These are phyloP conservation scores for Eugnorisma glareosa DNA, from an alignment of 2,888 invertebrate genomes.

Conservation along the genomic window DNA sequence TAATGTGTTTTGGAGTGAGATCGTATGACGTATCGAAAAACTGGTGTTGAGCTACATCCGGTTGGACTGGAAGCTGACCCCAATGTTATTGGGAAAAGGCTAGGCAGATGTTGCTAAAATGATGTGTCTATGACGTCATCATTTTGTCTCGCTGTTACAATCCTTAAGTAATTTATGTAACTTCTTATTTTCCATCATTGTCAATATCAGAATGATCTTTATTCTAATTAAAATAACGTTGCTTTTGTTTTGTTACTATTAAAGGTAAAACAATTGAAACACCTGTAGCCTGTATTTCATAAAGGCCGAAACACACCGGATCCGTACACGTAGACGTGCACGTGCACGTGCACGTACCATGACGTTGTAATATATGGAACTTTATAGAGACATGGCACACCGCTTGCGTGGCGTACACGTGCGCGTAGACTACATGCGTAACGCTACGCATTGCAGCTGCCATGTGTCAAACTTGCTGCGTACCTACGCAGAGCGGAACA, in stretches of 20 bases:
- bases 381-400: too few relatives aligned
- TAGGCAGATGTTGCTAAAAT: background rate
- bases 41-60: background rate
- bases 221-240: background rate
- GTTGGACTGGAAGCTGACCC: background rate
- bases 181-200: background rate
- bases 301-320: too few relatives aligned
- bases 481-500: too few relatives aligned
- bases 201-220: background rate
- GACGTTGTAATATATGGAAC: too few relatives aligned
- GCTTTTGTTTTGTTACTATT: background rate
- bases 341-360: too few relatives aligned
- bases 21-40: background rate
- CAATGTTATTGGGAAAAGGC: background rate
- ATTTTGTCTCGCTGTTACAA: background rate
- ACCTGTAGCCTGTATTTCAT: background rate
- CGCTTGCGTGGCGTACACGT: too few relatives aligned
- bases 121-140: background rate
- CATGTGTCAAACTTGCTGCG: too few relatives aligned
- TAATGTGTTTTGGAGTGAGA: background rate
- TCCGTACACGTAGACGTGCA: too few relatives aligned
- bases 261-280: background rate
- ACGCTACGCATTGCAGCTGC: too few relatives aligned
- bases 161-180: background rate
- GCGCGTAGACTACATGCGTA: too few relatives aligned